Percentiles rank a stretch among this genome's conserved stretches.
Conservation (phyloP, 2,888 invertebrate genomes). For the Brachypterus glaber region DNA sequence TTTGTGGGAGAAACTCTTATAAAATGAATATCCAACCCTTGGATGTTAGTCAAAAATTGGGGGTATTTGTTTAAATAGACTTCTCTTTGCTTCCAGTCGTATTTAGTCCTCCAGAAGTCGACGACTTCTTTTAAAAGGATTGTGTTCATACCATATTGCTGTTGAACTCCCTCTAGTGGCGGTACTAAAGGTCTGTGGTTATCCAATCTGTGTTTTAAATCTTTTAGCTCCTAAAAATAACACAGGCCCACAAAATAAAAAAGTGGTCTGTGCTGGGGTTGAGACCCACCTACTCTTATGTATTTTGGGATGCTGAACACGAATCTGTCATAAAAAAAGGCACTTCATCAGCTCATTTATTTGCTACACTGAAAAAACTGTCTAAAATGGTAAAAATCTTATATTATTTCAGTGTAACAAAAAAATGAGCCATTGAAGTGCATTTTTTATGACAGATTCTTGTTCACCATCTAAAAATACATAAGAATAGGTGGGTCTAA, state of each 20-base stretch:
- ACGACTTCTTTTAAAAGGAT: slow-evolving; percentile 53
- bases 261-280: no score
- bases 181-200: slow-evolving; percentile 35
- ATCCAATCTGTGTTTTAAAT: slow-evolving; percentile 47
- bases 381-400: background rate
- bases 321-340: no score
- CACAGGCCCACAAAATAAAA: no score
- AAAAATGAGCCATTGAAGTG: no score
- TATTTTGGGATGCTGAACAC: no score
- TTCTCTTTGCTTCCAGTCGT: slow-evolving; percentile 57
- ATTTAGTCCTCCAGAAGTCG: slow-evolving; percentile 66
- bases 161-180: slow-evolving; percentile 58
- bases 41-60: slow-evolving; percentile 62
- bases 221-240: slow-evolving; percentile 30
- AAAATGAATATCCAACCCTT: slow-evolving; percentile 49
- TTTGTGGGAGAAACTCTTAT: slow-evolving; percentile 47
- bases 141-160: slow-evolving; percentile 75
- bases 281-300: no score
- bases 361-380: no score
- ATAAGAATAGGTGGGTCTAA: no score
- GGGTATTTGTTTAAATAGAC: slow-evolving; percentile 52
- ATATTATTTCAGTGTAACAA: no score
- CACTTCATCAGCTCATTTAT: no score
- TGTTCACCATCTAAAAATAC: no score
- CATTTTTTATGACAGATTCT: no score